phyloP scores from a whole-genome alignment of 2,113 vertebrate species.

The Microtus ochrogaster region DNA sequence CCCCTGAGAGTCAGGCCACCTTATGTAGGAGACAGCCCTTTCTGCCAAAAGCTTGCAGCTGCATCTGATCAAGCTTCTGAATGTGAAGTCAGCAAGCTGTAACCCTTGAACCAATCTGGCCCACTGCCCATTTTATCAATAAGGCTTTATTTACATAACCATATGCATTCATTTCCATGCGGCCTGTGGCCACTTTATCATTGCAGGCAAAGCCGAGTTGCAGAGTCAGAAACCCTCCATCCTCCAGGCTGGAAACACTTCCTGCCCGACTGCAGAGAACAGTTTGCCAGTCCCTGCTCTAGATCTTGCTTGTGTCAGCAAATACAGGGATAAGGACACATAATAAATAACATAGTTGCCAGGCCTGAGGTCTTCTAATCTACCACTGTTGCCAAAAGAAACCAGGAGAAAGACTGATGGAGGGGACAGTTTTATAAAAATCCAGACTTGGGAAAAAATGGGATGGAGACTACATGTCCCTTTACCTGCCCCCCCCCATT shows the following conservation, averaged over 20 bases:
- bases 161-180: neutral
- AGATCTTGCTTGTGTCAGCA: neutral
- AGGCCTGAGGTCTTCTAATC: neutral
- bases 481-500: neutral
- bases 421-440: neutral
- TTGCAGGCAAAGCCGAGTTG: neutral
- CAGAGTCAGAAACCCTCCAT: neutral
- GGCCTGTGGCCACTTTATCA: neutral
- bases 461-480: too few relatives aligned
- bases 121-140: neutral
- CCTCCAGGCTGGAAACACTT: neutral
- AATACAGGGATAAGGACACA: neutral
- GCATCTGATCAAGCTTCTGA: neutral
- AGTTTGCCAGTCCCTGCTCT: neutral
- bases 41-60: neutral
- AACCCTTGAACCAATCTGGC: neutral
- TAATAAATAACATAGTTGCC: neutral
- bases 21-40: rapidly evolving
- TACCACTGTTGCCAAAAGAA: too few relatives aligned
- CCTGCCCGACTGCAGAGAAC: neutral
- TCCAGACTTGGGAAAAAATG: neutral
- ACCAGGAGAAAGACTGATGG: neutral
- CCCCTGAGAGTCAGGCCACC: neutral
- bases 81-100: neutral
- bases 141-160: neutral